Conservation (phyloP, 2,113 vertebrate species). For the Dermatemys mawii region DNA sequence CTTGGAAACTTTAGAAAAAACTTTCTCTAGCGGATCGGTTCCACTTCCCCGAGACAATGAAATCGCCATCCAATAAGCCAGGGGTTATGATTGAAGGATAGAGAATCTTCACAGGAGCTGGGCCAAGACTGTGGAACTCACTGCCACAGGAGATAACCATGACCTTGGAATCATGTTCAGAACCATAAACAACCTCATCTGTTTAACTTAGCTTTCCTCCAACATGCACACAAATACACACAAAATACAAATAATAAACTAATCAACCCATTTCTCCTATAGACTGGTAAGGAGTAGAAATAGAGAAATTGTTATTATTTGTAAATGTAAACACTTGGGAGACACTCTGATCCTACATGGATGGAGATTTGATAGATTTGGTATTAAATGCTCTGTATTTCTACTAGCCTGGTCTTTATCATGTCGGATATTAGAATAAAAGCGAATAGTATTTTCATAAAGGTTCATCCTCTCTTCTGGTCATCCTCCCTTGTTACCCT, state of each 20-base stretch:
- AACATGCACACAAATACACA: not conserved
- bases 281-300: not conserved
- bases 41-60: not conserved
- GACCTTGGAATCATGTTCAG: not conserved
- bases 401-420: not conserved
- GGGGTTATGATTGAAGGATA: not conserved
- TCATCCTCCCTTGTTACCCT: accelerated
- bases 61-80: not conserved
- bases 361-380: not conserved
- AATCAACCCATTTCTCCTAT: accelerated
- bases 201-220: not conserved
- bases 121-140: not conserved
- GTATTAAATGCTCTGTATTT: not conserved
- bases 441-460: not conserved
- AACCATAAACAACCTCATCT: not conserved
- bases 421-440: not conserved
- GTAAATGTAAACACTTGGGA: not conserved
- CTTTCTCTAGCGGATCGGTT: not conserved
- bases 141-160: not conserved
- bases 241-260: no score
- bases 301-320: not conserved
- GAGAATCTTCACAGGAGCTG: not conserved
- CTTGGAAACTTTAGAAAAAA: not conserved
- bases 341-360: not conserved
- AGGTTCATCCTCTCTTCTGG: accelerated